Conservation (phyloP, 53 echinoderm and acorn worm genomes). For the Paelopatides confundens region DNA sequence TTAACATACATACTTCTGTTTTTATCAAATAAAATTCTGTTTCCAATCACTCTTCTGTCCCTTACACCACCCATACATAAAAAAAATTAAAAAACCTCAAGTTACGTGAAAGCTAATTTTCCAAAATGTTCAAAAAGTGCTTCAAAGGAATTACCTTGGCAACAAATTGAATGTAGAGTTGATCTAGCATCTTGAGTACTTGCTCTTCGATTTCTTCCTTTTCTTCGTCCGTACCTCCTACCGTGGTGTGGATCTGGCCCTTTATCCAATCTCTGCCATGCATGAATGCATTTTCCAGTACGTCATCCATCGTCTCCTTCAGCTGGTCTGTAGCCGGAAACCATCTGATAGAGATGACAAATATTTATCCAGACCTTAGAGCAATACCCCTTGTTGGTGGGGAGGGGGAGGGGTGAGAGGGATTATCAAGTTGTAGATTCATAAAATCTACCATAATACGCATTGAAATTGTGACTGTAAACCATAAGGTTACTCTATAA, state of each 20-base stretch:
- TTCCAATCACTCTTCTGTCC: too few relatives aligned
- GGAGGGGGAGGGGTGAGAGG: too few relatives aligned
- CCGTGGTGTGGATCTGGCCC: conserved; percentile 55
- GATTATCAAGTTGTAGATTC: too few relatives aligned
- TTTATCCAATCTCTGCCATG: conserved; percentile 92
- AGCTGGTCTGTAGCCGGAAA: conserved; percentile 82
- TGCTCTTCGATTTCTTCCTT: conserved; percentile 83
- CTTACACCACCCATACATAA: too few relatives aligned
- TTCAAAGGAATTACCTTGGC: conserved; percentile 65
- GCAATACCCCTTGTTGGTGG: too few relatives aligned
- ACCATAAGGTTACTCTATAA: too few relatives aligned
- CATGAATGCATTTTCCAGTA: conserved; percentile 79
- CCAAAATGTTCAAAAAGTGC: neutral
- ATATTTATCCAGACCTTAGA: neutral
- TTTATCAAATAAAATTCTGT: too few relatives aligned
- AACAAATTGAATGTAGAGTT: conserved; percentile 81
- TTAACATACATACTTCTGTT: too few relatives aligned
- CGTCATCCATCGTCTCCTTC: conserved; percentile 77
- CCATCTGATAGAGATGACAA: conserved; percentile 70
- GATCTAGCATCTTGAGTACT: conserved; percentile 85
- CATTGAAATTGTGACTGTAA: too few relatives aligned
- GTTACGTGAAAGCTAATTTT: neutral
- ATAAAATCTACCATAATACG: too few relatives aligned
- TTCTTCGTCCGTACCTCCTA: conserved; percentile 62
- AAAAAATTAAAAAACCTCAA: neutral